Percentiles rank a stretch among this genome's conserved stretches.
Conservation (phyloP, 2,113 vertebrate genomes). For the Asarcornis scutulata region DNA sequence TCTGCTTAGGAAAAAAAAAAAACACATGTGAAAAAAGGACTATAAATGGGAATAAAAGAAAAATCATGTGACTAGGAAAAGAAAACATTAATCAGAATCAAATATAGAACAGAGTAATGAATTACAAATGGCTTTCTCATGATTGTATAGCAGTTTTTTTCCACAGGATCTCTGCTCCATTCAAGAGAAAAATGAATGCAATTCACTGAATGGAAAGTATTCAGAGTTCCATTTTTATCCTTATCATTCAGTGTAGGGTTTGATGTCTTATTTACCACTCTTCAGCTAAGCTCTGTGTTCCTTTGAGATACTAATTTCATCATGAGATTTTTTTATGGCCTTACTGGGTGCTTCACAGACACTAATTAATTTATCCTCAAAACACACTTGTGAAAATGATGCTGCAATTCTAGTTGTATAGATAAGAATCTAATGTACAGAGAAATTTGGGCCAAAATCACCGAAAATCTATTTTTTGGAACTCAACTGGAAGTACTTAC, state of each 20-base stretch:
- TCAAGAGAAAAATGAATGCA: slow-evolving; percentile 64
- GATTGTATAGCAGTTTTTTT: slow-evolving; percentile 56
- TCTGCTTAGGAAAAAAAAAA: slow-evolving; percentile 57
- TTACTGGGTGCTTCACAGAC: background rate
- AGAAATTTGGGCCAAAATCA: slow-evolving; percentile 4
- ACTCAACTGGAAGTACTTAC: background rate
- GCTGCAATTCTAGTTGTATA: background rate
- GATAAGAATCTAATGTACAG: background rate
- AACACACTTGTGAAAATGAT: background rate
- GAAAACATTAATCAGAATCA: slow-evolving; percentile 69
- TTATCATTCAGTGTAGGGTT: slow-evolving; percentile 37
- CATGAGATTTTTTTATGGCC: background rate
- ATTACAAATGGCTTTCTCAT: slow-evolving; percentile 67
- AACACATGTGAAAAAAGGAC: background rate
- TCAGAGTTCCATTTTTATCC: slow-evolving; percentile 65
- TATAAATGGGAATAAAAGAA: slow-evolving; percentile 68
- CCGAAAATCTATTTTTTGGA: background rate
- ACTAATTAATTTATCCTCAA: slow-evolving; percentile 20
- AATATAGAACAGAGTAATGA: slow-evolving; percentile 67
- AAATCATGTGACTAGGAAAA: slow-evolving; percentile 47
- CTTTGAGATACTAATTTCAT: slow-evolving; percentile 29
- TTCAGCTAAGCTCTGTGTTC: slow-evolving; percentile 26
- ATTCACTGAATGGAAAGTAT: slow-evolving; percentile 63
- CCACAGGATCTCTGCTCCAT: slow-evolving; percentile 65
- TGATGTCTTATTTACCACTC: slow-evolving; percentile 53